phyloP scores from a whole-genome alignment of 2,113 vertebrate species.

The Colinus virginianus region DNA sequence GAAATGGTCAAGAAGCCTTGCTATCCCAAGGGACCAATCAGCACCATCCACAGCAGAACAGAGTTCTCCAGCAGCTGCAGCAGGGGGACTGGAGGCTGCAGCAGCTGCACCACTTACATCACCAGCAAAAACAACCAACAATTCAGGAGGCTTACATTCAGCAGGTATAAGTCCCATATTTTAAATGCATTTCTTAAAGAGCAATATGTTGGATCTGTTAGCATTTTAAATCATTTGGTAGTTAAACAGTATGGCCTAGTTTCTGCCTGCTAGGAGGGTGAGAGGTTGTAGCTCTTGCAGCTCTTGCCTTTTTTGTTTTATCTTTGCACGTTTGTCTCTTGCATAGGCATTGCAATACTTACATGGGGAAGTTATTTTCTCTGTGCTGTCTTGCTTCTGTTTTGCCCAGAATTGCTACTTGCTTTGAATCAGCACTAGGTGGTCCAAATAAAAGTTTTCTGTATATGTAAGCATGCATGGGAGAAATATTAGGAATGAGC shows the following conservation, averaged over 20 bases:
- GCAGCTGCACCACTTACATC: constrained; percentile 85
- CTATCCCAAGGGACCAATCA: constrained; percentile 78
- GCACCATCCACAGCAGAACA: constrained; percentile 83
- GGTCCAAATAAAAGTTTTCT: background rate
- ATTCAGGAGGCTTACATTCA: constrained; percentile 85
- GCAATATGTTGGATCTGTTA: accelerated
- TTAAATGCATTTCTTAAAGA: background rate
- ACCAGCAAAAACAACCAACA: constrained; percentile 81
- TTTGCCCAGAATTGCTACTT: background rate
- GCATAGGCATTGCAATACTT: background rate
- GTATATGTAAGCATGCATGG: accelerated
- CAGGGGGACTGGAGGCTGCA: constrained; percentile 95
- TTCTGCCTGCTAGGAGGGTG: background rate
- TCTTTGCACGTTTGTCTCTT: background rate
- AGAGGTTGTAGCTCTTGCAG: too few relatives aligned
- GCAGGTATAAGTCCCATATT: constrained; percentile 72
- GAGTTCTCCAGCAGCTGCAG: constrained; percentile 95
- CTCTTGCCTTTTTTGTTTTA: background rate
- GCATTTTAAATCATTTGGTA: background rate
- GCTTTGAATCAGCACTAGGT: accelerated
- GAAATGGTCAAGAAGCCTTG: constrained; percentile 73
- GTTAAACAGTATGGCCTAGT: accelerated
- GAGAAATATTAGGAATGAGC: accelerated
- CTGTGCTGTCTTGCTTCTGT: background rate
- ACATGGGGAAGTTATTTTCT: background rate